These are phyloP conservation scores for Drosophila nebulosa DNA, from an alignment of 1,140 invertebrate genomes.

Conservation along the genomic window DNA sequence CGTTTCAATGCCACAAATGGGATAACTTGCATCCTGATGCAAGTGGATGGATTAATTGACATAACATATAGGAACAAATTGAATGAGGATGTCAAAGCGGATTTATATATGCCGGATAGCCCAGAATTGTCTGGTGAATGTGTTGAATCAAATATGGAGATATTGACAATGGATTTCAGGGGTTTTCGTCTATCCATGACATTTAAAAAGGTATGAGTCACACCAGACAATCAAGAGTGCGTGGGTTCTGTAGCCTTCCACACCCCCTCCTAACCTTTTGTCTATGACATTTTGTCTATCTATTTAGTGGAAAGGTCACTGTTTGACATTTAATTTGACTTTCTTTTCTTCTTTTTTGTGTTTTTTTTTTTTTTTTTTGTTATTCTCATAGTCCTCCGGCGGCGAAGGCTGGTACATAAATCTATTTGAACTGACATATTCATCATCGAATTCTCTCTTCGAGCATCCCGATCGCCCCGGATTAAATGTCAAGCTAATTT, in stretches of 20 bases:
- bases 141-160: constrained; percentile 86
- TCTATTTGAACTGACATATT: constrained; percentile 86
- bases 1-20: constrained; percentile 84
- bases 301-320: constrained; percentile 26
- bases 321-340: background rate
- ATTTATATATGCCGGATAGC: constrained; percentile 85
- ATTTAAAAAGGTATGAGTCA: constrained; percentile 84
- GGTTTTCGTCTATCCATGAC: constrained; percentile 86
- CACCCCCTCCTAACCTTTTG: background rate
- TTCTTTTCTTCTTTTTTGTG: constrained; percentile 1
- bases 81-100: constrained; percentile 85
- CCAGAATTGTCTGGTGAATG: constrained; percentile 86
- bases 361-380: constrained; percentile 8
- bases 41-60: constrained; percentile 85
- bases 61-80: constrained; percentile 86
- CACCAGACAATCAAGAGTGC: no score
- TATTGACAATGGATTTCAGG: constrained; percentile 86
- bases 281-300: background rate
- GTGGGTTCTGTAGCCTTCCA: background rate
- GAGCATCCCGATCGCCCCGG: constrained; percentile 83
- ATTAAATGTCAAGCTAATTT: constrained; percentile 83
- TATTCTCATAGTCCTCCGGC: constrained; percentile 83
- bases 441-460: constrained; percentile 82
- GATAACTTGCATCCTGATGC: constrained; percentile 84
- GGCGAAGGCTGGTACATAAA: constrained; percentile 92